Evolutionary conservation across 2,888 invertebrate genomes (phyloP), one percentile per base, ranked within the genome.

Genomic region (Tyria jacobaeae): DNA sequence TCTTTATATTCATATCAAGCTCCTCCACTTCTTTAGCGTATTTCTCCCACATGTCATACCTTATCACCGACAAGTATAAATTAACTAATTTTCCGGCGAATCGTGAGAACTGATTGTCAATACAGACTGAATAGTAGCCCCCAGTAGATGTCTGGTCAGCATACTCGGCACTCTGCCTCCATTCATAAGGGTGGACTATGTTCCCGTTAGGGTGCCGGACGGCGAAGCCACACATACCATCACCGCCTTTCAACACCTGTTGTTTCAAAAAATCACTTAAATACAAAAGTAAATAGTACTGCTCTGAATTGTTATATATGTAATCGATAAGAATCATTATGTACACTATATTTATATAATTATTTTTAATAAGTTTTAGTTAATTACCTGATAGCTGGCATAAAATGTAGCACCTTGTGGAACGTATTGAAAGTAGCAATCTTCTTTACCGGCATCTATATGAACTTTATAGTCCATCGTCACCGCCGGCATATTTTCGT

Each of bases 381-480:
- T 77, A 85, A 83, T 87, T 90, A 98, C 99, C 95, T 98, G 98
- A 91, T 98, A 98, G 78, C 98, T 98, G 67, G 98, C 97, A 91
- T 98, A 98, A 86, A 99, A 97, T 65, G 98, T 98, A 25, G 98
- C 98, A 58, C 98, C 98, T 60, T 97, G 96, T 81, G 98, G 97
- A 64, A 98, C 98, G 94, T 97, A 98, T 94, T 99, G 99, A 89
- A 96, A 98, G 90, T 98, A 99, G 91, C 99, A 99, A 84, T 99
- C 99, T 90, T 99, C 98, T 79, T 94, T 94, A 62, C 98, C 98
- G n/a, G 98, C 97, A 81, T 98, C 98, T 68, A 99, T 96, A 89
- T 98, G 97, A 39, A 99, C 97, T 92, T 98, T 98, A 87, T 99
- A 99, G 86, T 99, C 99, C 97, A 98, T 98, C 2, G 98, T 97